These are phyloP conservation scores for Embiotoca jacksoni DNA, from an alignment of 2,113 vertebrate species.

Conservation along the genomic window DNA sequence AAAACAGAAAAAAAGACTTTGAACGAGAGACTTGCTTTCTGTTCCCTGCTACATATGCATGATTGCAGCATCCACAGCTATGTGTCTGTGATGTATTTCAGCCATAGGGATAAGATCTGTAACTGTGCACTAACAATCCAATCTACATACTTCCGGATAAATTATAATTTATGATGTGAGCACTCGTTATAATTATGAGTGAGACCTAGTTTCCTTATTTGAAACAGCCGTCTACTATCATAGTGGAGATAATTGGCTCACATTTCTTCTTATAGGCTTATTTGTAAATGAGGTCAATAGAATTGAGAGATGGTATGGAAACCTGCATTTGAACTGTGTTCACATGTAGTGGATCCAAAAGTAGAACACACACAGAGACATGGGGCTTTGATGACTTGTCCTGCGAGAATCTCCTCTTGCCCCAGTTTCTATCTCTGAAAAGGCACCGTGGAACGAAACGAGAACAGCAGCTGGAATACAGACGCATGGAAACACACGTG, in stretches of 20 bases:
- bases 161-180: slow-evolving; percentile 23
- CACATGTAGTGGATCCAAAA: slow-evolving; percentile 46
- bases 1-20: slow-evolving; percentile 26
- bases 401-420: slow-evolving; percentile 73
- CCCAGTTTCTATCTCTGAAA: slow-evolving; percentile 72
- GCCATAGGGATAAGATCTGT: not conserved
- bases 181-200: slow-evolving; percentile 43
- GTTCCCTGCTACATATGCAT: slow-evolving; percentile 50
- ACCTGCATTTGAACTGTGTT: slow-evolving; percentile 61
- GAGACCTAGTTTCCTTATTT: slow-evolving; percentile 39
- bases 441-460: slow-evolving; percentile 42
- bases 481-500: slow-evolving; percentile 57
- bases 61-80: slow-evolving; percentile 53
- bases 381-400: slow-evolving; percentile 69
- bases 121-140: slow-evolving; percentile 11
- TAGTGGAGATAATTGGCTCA: slow-evolving; percentile 36
- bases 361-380: slow-evolving; percentile 45
- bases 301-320: slow-evolving; percentile 39
- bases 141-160: slow-evolving; percentile 10
- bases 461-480: slow-evolving; percentile 73
- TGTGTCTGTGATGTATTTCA: slow-evolving; percentile 19
- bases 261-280: not conserved
- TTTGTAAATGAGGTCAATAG: slow-evolving; percentile 39
- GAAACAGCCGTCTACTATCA: slow-evolving; percentile 25
- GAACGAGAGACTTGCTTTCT: slow-evolving; percentile 38